Conservation (phyloP, 2,888 invertebrate species). For the Digitonthophagus gazella region DNA sequence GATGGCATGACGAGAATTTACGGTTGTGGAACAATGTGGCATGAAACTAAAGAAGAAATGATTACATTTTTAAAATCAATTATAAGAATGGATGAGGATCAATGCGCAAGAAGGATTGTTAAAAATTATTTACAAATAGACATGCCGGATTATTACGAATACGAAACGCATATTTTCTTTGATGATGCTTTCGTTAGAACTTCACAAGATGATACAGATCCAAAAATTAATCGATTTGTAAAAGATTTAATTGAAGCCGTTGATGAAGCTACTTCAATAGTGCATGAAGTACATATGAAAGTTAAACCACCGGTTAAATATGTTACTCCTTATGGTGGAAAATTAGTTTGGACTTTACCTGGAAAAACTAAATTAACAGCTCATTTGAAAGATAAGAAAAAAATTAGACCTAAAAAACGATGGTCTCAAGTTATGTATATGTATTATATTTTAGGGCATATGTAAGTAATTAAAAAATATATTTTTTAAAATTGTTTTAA, state of each 20-base stretch:
- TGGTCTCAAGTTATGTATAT: conserved; percentile 97
- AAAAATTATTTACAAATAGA: conserved; percentile 62
- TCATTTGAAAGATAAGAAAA: conserved; percentile 85
- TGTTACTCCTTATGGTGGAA: conserved; percentile 84
- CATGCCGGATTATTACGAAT: conserved; percentile 73
- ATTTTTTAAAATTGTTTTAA: too few relatives aligned
- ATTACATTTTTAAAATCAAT: conserved; percentile 87
- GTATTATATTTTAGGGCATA: conserved; percentile 84
- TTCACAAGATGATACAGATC: conserved; percentile 62
- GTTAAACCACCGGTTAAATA: conserved; percentile 70
- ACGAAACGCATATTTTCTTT: conserved; percentile 82
- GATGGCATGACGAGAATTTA: conserved; percentile 59
- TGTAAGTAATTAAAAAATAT: conserved; percentile 58
- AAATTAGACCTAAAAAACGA: conserved; percentile 84
- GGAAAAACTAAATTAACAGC: conserved; percentile 81
- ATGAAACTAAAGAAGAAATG: conserved; percentile 88
- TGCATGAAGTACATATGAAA: conserved; percentile 63
- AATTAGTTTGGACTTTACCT: conserved; percentile 78
- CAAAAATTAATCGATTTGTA: conserved; percentile 80
- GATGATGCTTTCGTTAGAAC: conserved; percentile 77
- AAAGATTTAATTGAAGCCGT: conserved; percentile 70
- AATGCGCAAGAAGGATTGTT: conserved; percentile 80
- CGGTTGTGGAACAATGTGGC: conserved; percentile 94
- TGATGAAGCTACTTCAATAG: conserved; percentile 71
- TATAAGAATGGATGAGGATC: conserved; percentile 84